These are phyloP conservation scores for Podargus strigoides DNA, from an alignment of 2,797 vertebrate species.

Conservation along the genomic window DNA sequence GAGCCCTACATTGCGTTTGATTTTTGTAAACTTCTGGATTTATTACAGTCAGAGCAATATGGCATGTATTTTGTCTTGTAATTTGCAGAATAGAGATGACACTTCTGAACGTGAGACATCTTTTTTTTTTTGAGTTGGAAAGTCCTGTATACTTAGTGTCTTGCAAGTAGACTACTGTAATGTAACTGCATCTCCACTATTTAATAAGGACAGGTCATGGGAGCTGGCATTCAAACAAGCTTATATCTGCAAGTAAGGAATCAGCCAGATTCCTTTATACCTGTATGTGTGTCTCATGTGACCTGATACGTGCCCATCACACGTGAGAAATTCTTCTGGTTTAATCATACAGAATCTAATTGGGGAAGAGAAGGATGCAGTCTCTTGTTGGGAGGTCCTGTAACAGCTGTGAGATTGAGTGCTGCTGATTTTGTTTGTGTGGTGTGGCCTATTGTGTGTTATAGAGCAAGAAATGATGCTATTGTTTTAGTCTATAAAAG, in stretches of 20 bases:
- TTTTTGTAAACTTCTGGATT: background rate
- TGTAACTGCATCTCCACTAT: background rate
- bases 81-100: background rate
- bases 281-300: accelerated
- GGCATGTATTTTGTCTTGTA: background rate
- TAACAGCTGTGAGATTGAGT: background rate
- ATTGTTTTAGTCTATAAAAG: background rate
- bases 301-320: accelerated
- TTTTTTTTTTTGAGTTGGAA: background rate
- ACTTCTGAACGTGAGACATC: background rate
- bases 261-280: background rate
- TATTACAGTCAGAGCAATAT: background rate
- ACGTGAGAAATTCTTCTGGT: background rate
- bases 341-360: background rate
- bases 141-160: background rate
- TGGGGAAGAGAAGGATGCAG: background rate
- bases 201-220: background rate
- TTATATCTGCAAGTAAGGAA: background rate
- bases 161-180: background rate
- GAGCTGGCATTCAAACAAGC: background rate
- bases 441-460: background rate
- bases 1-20: background rate
- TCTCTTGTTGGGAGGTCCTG: background rate
- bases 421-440: background rate
- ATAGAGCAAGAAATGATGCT: background rate